phyloP scores from a whole-genome alignment of 2,797 vertebrate genomes.

The Scolopax bukidnonensis region DNA sequence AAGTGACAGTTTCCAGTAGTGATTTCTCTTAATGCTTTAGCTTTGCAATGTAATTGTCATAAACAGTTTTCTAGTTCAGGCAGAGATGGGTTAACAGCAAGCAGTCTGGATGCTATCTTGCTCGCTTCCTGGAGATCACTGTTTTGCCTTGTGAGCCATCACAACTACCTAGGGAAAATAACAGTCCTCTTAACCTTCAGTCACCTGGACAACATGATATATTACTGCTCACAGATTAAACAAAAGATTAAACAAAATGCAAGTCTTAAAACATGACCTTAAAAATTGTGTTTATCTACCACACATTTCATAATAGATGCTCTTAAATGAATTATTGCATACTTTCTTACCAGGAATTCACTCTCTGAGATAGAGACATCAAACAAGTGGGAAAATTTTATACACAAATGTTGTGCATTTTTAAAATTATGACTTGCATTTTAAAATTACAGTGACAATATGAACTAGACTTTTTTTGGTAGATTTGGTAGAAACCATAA shows the following conservation, averaged over 20 bases:
- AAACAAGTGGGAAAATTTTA: not conserved
- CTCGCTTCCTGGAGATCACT: constrained; percentile 64
- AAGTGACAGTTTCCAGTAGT: not conserved
- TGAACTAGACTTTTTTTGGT: not conserved
- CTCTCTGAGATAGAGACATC: not conserved
- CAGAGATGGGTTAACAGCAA: constrained; percentile 34
- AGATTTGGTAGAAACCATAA: not conserved
- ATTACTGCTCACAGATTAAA: not conserved
- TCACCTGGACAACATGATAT: constrained; percentile 17
- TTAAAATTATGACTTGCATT: not conserved
- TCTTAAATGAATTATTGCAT: not conserved
- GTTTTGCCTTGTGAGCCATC: constrained; percentile 51
- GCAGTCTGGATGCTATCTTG: constrained; percentile 32
- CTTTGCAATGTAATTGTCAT: not conserved
- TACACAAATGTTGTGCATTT: not conserved
- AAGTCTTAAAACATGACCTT: not conserved
- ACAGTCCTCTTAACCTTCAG: constrained; percentile 11
- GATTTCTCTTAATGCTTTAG: not conserved
- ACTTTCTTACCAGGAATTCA: not conserved
- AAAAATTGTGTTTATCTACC: not conserved
- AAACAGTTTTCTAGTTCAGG: constrained; percentile 12
- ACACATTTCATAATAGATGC: not conserved
- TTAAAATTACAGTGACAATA: not conserved
- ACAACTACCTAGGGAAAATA: constrained; percentile 55
- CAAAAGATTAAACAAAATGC: not conserved